phyloP scores from a whole-genome alignment of 92 coral and sea anemone genomes.

The Porites lobata region DNA sequence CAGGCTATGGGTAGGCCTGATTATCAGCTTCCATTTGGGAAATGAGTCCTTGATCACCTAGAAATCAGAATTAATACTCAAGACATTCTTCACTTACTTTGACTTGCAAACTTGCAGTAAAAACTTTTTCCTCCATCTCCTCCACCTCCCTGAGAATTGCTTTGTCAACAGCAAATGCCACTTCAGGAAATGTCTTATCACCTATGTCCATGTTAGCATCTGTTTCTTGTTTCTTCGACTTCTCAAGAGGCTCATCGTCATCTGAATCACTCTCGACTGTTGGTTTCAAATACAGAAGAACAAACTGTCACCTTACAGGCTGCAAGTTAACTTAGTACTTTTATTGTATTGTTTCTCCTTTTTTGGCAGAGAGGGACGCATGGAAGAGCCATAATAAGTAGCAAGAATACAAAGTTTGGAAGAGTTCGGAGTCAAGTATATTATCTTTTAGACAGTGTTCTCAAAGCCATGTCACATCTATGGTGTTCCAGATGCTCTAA shows the following conservation, averaged over 20 bases:
- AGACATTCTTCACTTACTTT: slow-evolving; percentile 63
- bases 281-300: not conserved
- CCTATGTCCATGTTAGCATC: slow-evolving; percentile 32
- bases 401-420: no score
- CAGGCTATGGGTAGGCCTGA: not conserved
- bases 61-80: no score
- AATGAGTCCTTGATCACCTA: no score
- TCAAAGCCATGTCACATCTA: no score
- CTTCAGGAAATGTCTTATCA: slow-evolving; percentile 86
- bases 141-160: slow-evolving; percentile 89
- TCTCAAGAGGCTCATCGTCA: slow-evolving; percentile 74
- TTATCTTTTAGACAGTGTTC: no score
- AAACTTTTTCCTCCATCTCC: slow-evolving; percentile 98
- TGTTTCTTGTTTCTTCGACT: slow-evolving; percentile 30
- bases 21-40: not conserved
- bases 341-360: no score
- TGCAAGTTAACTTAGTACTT: no score
- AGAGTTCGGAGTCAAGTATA: no score
- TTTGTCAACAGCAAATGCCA: slow-evolving; percentile 92
- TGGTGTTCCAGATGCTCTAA: no score
- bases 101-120: slow-evolving; percentile 96
- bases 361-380: no score
- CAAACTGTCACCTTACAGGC: no score
- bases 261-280: slow-evolving; percentile 63
- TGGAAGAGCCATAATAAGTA: no score